A percentile compares a stretch with the other conserved stretches of the same genome.
These are phyloP conservation scores for Aphelinus atriplicis DNA, from an alignment of 1,140 invertebrate genomes.

Conservation along the genomic window DNA sequence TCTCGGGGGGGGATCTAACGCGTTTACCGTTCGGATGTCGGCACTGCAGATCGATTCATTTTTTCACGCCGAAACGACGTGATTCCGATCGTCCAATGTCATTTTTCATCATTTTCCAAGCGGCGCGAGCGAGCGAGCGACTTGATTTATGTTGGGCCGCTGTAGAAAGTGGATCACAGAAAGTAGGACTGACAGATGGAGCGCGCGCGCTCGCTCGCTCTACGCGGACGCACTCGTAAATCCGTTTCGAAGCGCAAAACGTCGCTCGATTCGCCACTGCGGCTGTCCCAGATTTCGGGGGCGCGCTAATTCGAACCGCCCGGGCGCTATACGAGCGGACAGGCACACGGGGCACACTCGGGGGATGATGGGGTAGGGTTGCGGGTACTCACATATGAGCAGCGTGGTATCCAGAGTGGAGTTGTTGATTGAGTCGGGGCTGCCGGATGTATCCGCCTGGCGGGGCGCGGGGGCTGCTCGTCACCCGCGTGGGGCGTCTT, in stretches of 20 bases:
- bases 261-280: no score
- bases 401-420: slow-evolving; percentile 67
- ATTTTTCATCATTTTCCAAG: no score
- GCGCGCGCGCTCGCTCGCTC: background rate
- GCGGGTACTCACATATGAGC: slow-evolving; percentile 62
- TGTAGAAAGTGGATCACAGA: slow-evolving; percentile 38
- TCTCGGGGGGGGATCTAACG: no score
- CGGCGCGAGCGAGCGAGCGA: background rate
- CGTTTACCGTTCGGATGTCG: no score
- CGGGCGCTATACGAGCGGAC: background rate
- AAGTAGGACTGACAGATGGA: slow-evolving; percentile 41
- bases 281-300: no score
- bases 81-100: no score
- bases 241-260: background rate
- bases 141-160: slow-evolving; percentile 26
- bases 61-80: no score
- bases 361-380: no score
- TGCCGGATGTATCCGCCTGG: slow-evolving; percentile 55
- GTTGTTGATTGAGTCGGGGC: slow-evolving; percentile 58
- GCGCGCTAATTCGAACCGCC: no score
- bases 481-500: no score
- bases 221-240: background rate
- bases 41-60: no score
- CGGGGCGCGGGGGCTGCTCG: no score
- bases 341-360: background rate